A percentile compares a stretch with the other conserved stretches of the same genome.
Evolutionary conservation across 2,888 invertebrate species (phyloP).

Genomic region (Troides helena): DNA sequence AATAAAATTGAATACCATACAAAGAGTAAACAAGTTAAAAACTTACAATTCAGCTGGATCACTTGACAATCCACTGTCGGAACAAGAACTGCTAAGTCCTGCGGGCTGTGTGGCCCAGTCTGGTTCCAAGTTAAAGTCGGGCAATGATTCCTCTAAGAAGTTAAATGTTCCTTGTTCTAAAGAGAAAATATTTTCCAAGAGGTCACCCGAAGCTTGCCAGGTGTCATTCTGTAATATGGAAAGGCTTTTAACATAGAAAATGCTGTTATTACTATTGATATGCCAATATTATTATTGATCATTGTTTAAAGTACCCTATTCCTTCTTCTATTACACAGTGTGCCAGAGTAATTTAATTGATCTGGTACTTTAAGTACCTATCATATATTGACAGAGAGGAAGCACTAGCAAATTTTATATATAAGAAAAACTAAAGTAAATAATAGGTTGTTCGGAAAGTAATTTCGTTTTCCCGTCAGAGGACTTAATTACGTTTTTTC

Average conservation of each 20-base stretch:
- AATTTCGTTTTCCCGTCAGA: too few relatives aligned
- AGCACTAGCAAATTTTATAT: too few relatives aligned
- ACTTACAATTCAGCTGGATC: constrained; percentile 81
- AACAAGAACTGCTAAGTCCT: constrained; percentile 74
- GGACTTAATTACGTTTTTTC: too few relatives aligned
- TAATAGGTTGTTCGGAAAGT: too few relatives aligned
- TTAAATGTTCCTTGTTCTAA: constrained; percentile 81
- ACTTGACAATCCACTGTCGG: constrained; percentile 86
- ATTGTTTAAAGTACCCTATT: too few relatives aligned
- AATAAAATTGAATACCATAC: too few relatives aligned
- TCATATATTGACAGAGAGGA: too few relatives aligned
- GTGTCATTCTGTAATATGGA: constrained; percentile 61
- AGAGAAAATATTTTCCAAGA: constrained; percentile 86
- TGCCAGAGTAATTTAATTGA: too few relatives aligned
- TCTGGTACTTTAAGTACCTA: too few relatives aligned
- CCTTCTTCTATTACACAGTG: too few relatives aligned
- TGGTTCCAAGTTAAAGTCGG: constrained; percentile 63
- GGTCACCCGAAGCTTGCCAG: constrained; percentile 79
- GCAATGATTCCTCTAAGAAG: constrained; percentile 79
- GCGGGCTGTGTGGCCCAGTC: constrained; percentile 60
- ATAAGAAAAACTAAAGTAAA: too few relatives aligned
- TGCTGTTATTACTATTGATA: not conserved
- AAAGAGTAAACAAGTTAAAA: not conserved
- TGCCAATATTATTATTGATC: too few relatives aligned
- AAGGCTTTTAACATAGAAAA: not conserved